A percentile compares a stretch with the other conserved stretches of the same genome.
Evolutionary conservation across 2,888 invertebrate genomes (phyloP).

Genomic region (Cenopis cana): DNA sequence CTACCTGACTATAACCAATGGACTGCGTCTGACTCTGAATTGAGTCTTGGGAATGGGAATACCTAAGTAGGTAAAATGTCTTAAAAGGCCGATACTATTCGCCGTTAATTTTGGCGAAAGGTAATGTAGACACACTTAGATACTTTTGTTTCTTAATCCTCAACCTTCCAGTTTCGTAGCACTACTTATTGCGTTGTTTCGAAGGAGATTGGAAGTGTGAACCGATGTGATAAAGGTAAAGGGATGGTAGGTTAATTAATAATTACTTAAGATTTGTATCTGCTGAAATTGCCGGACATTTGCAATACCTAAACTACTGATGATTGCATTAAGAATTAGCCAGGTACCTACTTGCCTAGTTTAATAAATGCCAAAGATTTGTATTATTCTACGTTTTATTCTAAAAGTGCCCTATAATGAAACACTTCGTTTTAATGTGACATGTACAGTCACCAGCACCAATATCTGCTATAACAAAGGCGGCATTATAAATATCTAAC

Average conservation of each 20-base stretch:
- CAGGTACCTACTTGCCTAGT: not conserved
- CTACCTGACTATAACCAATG: not conserved
- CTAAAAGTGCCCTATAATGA: conserved; percentile 27
- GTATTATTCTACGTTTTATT: conserved; percentile 38
- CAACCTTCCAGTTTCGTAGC: not conserved
- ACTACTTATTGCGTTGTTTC: not conserved
- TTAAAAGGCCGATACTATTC: not conserved
- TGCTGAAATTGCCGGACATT: not conserved
- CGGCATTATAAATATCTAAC: too few relatives aligned
- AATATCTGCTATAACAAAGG: too few relatives aligned
- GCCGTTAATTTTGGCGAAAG: not conserved
- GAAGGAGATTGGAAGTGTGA: not conserved
- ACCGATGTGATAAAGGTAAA: not conserved
- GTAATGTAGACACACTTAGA: not conserved
- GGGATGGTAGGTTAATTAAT: not conserved
- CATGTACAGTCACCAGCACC: too few relatives aligned
- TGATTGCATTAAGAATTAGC: not conserved
- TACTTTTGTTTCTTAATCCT: not conserved
- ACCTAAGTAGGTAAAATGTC: not conserved
- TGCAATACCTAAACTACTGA: not conserved
- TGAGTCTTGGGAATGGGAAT: not conserved
- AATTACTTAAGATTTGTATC: not conserved
- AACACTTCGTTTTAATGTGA: conserved; percentile 1
- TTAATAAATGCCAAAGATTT: not conserved
- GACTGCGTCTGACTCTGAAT: not conserved